Base-by-base conservation (phyloP, 2,888 invertebrate genomes). In the Napeogenes sylphis region DNA sequence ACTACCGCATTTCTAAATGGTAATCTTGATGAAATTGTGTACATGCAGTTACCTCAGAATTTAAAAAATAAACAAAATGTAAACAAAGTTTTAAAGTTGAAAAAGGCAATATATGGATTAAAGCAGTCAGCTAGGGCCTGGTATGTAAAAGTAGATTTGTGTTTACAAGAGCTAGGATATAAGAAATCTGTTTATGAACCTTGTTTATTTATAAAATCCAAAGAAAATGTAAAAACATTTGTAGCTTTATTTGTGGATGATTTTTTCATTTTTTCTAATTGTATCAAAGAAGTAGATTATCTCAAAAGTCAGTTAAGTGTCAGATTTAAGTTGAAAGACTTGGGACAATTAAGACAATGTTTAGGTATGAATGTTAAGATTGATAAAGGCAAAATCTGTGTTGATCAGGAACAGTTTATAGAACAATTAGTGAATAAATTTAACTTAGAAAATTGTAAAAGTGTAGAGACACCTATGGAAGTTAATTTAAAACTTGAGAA, bases 231-330 rank as follows among this genome's bases (percentile, higher is more conserved):
- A 12, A 74, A 70, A 64, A 65, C 55, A 2, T 55, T 69, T 45
- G 35, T 73, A 6, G 64, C 68, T 2, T 4, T 74, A 2, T 73
- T 67, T 72, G 73, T 72, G 4, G 72, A 74, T 64, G 72, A 74
- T 67, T 71, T 72, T 57, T 68, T 72, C 8, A 47, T 64, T n/a
- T 65, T 68, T 62, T 67, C 45, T 53, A 64, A 64, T 45, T 63
- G 62, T 62, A 62, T 56, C 51, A 53, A 58, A 60, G 58, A 47
- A 38, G 55, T 56, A 58, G 59, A 62, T 5, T 35, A 62, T 10
- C 46, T 66, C 38, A 56, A 59, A 30, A 33, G 13, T 42, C 47
- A 60, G 45, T 47, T 62, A 32, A 62, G 51, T 45, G n/a, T 10
- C 21, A 63, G 55, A 55, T 63, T 65, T 59, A 66, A 65, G 30